Evolutionary conservation across 1,140 invertebrate species (phyloP).

Genomic region (Pteromalus puparum): DNA sequence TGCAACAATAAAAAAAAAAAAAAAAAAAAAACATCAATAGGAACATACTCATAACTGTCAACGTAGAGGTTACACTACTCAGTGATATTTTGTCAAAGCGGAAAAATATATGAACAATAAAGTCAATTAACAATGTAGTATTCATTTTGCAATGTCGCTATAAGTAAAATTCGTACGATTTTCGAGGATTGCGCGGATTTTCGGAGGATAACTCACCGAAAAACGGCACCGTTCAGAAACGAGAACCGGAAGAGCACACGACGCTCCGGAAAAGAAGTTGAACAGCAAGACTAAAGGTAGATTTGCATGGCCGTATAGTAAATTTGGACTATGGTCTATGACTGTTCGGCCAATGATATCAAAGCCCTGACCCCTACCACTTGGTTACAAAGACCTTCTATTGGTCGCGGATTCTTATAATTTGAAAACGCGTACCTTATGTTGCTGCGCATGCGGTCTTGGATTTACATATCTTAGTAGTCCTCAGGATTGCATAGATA

Average conservation of each 20-base stretch:
- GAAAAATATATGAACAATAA: conserved; percentile 33
- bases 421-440: too few relatives aligned
- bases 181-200: conserved; percentile 27
- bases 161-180: neutral
- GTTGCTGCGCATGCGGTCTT: too few relatives aligned
- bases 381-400: too few relatives aligned
- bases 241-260: conserved; percentile 36
- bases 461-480: too few relatives aligned
- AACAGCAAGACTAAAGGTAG: neutral
- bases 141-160: neutral
- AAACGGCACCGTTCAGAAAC: conserved; percentile 11
- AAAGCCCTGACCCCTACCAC: too few relatives aligned
- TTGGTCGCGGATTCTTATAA: too few relatives aligned
- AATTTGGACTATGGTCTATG: too few relatives aligned
- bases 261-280: conserved; percentile 24
- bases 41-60: neutral
- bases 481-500: too few relatives aligned
- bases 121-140: neutral
- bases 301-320: neutral
- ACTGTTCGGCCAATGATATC: too few relatives aligned
- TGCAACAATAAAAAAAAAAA: neutral
- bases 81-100: neutral
- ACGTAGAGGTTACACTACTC: neutral
- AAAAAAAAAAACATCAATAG: neutral
- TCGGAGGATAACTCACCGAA: conserved; percentile 37